Conservation (phyloP, 2,797 vertebrate genomes). For the Iguana delicatissima region DNA sequence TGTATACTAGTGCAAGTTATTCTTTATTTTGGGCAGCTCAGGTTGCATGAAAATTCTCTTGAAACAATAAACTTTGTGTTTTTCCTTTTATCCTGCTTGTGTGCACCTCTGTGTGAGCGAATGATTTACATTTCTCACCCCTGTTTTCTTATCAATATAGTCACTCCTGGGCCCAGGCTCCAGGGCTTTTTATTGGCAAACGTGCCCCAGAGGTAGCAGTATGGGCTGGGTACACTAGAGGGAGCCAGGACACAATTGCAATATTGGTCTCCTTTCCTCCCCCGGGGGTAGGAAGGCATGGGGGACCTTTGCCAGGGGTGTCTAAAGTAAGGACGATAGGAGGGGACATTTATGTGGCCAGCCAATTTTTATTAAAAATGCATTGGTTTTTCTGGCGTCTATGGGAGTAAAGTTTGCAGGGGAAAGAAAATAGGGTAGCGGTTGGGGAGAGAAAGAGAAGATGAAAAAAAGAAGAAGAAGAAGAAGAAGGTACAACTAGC, state of each 20-base stretch:
- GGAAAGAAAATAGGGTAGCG: not conserved
- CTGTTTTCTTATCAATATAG: not conserved
- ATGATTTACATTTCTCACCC: not conserved
- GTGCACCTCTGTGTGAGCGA: not conserved
- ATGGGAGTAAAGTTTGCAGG: too few species aligned
- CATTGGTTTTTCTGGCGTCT: too few species aligned
- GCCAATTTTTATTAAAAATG: too few species aligned
- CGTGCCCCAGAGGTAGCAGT: slow-evolving; percentile 68
- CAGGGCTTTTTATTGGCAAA: not conserved
- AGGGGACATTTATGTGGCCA: too few species aligned
- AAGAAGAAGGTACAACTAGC: too few species aligned
- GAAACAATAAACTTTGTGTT: not conserved
- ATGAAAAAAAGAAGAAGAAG: accelerated
- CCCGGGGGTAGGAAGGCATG: too few species aligned
- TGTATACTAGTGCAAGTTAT: too few species aligned
- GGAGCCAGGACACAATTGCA: slow-evolving; percentile 76
- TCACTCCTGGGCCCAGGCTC: too few species aligned
- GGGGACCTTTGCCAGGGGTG: too few species aligned
- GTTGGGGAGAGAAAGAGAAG: not conserved
- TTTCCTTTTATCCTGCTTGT: not conserved
- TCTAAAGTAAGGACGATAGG: too few species aligned
- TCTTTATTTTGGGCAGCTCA: not conserved
- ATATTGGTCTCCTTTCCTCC: not conserved
- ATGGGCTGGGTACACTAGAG: slow-evolving; percentile 69
- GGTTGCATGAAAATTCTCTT: not conserved